Evolutionary conservation across 2,888 invertebrate genomes (phyloP), one percentile per base, ranked within the genome.

Genomic region (Cordilura impudica): DNA sequence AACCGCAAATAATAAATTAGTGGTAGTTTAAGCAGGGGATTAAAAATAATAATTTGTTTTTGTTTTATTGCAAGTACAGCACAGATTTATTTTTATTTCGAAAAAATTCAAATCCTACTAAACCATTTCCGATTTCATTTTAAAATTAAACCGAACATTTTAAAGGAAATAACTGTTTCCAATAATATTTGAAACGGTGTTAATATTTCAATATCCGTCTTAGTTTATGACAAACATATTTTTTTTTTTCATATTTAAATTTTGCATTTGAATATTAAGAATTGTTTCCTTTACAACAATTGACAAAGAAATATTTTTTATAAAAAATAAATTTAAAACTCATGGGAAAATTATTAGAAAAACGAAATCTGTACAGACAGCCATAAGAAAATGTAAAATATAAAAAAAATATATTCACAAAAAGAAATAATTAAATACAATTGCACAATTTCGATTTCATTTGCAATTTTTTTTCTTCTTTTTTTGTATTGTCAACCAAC

Each of bases 1-100:
- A 58, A 79, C 79, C 75, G 47, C 78, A 79, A 75, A 75, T 72
- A 75, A 75, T 67, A 75, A 63, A 79, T 79, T 75, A 79, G 79
- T 79, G 79, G 79, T 70, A 53, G 35, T 54, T 72, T 79, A 79
- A 71, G 61, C 58, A 56, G 66, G 71, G 71, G 72, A 75, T 74
- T 39, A 39, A 39, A 39, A n/a, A 12, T n/a, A 39, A 39, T n/a
- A n/a, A 39, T 39, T 39, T 39, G 35, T 39, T n/a, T 39, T 39
- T 39, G 35, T 39, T 39, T 1, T 39, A n/a, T 39, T 39, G n/a
- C 2, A n/a, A n/a, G n/a, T 35, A 35, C 12, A 35, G 26, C 4
- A 26, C 26, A 26, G 26, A 26, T 26, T 4, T 26, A 4, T 26
- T 4, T 26, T 26, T 26, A 26, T 26, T 26, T n/a, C n/a, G 26